Evolutionary conservation across 92 coral and sea anemone species (phyloP).

Genomic region (Heliopora coerulea): DNA sequence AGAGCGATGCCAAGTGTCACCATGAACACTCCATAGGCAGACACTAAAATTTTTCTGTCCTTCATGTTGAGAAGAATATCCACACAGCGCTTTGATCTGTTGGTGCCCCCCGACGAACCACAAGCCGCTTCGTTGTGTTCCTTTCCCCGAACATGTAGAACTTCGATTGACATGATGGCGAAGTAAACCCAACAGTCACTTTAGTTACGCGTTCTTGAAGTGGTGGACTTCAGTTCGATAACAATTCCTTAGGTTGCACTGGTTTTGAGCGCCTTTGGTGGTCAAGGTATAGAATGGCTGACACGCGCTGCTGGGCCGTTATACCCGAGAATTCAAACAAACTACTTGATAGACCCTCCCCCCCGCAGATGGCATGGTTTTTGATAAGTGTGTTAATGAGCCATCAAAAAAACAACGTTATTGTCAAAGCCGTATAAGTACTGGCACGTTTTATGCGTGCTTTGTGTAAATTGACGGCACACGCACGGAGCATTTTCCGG

Average conservation of each 20-base stretch:
- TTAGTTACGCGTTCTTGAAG: no score
- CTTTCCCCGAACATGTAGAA: no score
- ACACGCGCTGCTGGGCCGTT: conserved; percentile 33
- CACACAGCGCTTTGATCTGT: conserved; percentile 9
- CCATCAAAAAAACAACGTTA: conserved; percentile 2
- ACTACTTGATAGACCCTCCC: conserved; percentile 5
- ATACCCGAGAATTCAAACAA: conserved; percentile 10
- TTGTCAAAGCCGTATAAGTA: not conserved
- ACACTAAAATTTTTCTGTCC: conserved; percentile 22
- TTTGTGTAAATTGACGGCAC: not conserved
- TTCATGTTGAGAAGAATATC: conserved; percentile 10
- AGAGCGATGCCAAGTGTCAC: conserved; percentile 9
- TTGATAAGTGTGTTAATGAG: conserved; percentile 26
- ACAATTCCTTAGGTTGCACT: no score
- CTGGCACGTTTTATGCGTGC: conserved; percentile 10
- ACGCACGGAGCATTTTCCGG: no score
- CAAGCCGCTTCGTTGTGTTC: no score
- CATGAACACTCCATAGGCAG: conserved; percentile 13
- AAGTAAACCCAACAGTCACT: no score
- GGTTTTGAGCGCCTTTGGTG: no score
- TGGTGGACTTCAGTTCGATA: no score
- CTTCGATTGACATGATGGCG: no score
- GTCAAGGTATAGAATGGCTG: no score
- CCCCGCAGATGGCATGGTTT: conserved; percentile 2
- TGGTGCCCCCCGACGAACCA: no score